Percentiles rank a stretch among this genome's conserved stretches.
Conservation (phyloP, 2,113 vertebrate species). For the Plecturocebus donacophilus region DNA sequence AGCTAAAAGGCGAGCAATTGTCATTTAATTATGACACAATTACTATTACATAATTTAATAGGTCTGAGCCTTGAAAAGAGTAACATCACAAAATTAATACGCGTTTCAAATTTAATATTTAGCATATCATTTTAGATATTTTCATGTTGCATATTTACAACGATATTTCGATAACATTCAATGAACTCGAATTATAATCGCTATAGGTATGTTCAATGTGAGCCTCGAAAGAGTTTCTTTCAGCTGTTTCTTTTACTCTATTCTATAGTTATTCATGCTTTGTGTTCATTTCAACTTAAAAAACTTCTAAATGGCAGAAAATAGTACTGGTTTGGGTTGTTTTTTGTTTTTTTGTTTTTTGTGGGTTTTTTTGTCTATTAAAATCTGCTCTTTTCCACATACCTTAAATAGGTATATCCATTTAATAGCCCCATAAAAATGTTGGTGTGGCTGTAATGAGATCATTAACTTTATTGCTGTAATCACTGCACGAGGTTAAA, state of each 20-base stretch:
- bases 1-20: neutral
- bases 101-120: neutral
- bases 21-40: neutral
- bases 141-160: neutral
- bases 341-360: neutral
- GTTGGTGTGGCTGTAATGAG: conserved; percentile 67
- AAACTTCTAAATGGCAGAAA: neutral
- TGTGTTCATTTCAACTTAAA: neutral
- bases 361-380: conserved; percentile 21
- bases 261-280: conserved; percentile 3
- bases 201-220: neutral
- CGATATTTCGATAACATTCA: neutral
- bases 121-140: neutral
- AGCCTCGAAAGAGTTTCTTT: neutral
- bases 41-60: neutral
- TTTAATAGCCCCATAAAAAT: conserved; percentile 60
- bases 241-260: neutral
- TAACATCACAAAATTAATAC: neutral
- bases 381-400: conserved; percentile 5
- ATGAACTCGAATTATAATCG: neutral
- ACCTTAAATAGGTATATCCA: conserved; percentile 38
- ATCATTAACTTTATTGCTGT: conserved; percentile 80
- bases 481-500: conserved; percentile 77
- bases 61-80: neutral
- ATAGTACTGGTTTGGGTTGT: neutral